Conservation (phyloP, 1,140 invertebrate genomes). For the Drosophila ohnishii region DNA sequence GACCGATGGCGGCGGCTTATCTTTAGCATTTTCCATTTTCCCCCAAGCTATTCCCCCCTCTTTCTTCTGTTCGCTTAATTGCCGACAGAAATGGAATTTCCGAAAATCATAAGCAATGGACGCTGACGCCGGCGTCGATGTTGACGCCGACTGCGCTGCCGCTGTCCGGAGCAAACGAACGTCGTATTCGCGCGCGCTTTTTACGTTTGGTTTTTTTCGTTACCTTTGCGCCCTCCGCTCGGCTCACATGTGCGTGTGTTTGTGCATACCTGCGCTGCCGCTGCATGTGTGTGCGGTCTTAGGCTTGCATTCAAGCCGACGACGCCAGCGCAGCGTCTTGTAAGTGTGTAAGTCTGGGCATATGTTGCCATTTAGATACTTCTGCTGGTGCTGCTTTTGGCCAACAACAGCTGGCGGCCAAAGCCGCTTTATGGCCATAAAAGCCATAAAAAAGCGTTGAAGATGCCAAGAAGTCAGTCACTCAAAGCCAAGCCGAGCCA, state of each 20-base stretch:
- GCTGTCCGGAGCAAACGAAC: slow-evolving; percentile 45
- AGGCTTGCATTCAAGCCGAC: slow-evolving; percentile 16
- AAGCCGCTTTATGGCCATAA: slow-evolving; percentile 74
- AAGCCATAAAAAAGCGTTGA: slow-evolving; percentile 77
- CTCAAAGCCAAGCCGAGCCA: slow-evolving; percentile 25
- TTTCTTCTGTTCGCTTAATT: slow-evolving; percentile 7
- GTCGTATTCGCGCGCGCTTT: slow-evolving; percentile 80
- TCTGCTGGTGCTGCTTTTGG: slow-evolving; percentile 55
- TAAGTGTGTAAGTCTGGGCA: slow-evolving; percentile 41
- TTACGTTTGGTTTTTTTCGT: slow-evolving; percentile 55
- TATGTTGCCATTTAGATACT: slow-evolving; percentile 67
- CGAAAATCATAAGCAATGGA: slow-evolving; percentile 71
- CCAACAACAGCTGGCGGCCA: slow-evolving; percentile 69
- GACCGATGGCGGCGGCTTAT: slow-evolving; percentile 12
- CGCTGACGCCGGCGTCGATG: slow-evolving; percentile 38
- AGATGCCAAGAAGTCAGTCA: slow-evolving; percentile 57
- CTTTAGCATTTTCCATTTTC: slow-evolving; percentile 18
- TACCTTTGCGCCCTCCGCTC: slow-evolving; percentile 11
- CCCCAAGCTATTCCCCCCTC: neutral
- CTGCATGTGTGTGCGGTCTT: slow-evolving; percentile 4
- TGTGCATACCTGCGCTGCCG: slow-evolving; percentile 42
- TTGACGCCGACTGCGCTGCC: slow-evolving; percentile 20
- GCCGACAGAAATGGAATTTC: slow-evolving; percentile 68
- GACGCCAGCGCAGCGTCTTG: neutral
- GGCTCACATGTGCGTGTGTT: slow-evolving; percentile 12